Evolutionary conservation across 2,113 vertebrate genomes (phyloP), one percentile per base, ranked within the genome.

Genomic region (Dicentrarchus labrax): DNA sequence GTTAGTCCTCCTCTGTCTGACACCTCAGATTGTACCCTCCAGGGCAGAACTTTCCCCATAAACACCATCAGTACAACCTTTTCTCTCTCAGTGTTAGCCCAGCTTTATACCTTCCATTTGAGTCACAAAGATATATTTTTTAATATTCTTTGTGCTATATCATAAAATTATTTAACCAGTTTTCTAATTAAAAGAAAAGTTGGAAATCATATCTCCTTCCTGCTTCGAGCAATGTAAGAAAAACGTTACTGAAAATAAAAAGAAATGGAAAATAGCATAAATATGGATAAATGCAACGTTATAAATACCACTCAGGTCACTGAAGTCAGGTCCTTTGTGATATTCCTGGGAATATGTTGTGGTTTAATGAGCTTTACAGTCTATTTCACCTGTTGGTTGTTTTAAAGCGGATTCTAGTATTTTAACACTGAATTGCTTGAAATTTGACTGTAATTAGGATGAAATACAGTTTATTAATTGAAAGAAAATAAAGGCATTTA

Each of bases 1-100:
- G 65, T 80, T 56, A 22, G 72, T 82, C 71, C 75, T 69, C 77
- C 64, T 65, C 74, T n/a, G 13, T 61, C 36, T 51, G 12, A 67
- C 54, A 41, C 73, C 61, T 80, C 60, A 50, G 47, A 54, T 71
- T 78, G 24, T 60, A 8, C 15, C 57, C 82, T 66, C 11, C 19
- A 48, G 66, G 71, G 69, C 30, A 30, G 30, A 30, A 30, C 30
- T 30, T 30, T 30, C 30, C 30, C 30, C 30, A 30, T 30, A 30
- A 30, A 30, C 51, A 75, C 47, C 59, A 22, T 66, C 53, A 12
- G n/a, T 43, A 19, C 22, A 0, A 61, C 62, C 30, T 41, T 11
- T 11, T 22, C 59, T 85, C 41, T 19, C n/a, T 15, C 30, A 30
- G 30, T 13, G 9, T 79, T 38, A 13, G 10, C 30, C 7, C 16